A percentile compares a stretch with the other conserved stretches of the same genome.
phyloP scores from a whole-genome alignment of 2,888 invertebrate genomes.

The Drosophila putrida region DNA sequence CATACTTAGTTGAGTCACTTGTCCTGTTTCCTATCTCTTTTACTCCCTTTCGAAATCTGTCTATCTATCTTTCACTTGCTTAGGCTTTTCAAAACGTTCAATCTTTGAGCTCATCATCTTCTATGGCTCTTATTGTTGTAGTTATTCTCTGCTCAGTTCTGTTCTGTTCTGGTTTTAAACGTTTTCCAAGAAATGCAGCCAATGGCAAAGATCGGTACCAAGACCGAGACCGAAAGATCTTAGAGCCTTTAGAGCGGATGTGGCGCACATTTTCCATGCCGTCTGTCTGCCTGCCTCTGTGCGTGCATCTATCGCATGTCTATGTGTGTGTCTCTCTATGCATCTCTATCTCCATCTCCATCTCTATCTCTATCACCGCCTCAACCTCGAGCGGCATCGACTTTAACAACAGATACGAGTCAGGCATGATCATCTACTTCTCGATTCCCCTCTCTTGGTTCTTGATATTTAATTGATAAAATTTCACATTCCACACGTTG shows the following conservation, averaged over 20 bases:
- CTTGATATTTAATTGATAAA: conserved; percentile 75
- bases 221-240: conserved; percentile 35
- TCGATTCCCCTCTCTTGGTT: conserved; percentile 17
- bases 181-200: conserved; percentile 73
- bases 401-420: conserved; percentile 23
- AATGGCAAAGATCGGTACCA: conserved; percentile 56
- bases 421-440: conserved; percentile 24
- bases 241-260: conserved; percentile 69
- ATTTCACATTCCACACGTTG: conserved; percentile 74
- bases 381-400: conserved; percentile 41
- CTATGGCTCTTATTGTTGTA: conserved; percentile 35
- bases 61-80: conserved; percentile 38
- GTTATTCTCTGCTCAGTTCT: conserved; percentile 2
- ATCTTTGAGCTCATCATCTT: conserved; percentile 40
- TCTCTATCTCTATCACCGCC: conserved; percentile 26
- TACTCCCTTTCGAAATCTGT: conserved; percentile 8
- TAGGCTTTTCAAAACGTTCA: conserved; percentile 56
- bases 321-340: conserved; percentile 4
- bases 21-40: conserved; percentile 12
- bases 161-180: conserved; percentile 66
- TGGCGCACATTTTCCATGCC: conserved; percentile 63
- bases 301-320: conserved; percentile 30
- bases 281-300: conserved; percentile 25
- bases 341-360: conserved; percentile 9
- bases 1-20: conserved; percentile 29